These are phyloP conservation scores for Crotalus horridus DNA, from an alignment of 2,113 vertebrate genomes.

Conservation along the genomic window DNA sequence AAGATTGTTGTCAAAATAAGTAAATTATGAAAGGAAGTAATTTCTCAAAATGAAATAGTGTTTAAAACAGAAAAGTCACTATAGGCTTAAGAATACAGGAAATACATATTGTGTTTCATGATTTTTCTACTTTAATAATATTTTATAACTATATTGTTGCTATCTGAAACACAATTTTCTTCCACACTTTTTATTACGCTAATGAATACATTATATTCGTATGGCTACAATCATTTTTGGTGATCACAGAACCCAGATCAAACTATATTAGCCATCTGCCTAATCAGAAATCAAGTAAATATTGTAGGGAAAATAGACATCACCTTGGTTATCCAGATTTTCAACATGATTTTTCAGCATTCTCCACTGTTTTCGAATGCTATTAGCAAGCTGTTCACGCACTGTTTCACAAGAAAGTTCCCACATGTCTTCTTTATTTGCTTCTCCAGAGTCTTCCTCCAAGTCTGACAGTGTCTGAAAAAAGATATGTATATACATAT, in stretches of 20 bases:
- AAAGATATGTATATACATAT: background rate
- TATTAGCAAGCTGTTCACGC: constrained; percentile 90
- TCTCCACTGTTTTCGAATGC: constrained; percentile 95
- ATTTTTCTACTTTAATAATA: background rate
- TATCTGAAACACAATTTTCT: background rate
- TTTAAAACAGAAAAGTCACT: background rate
- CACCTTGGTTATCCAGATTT: constrained; percentile 90
- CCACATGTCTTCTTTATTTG: constrained; percentile 79
- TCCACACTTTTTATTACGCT: background rate
- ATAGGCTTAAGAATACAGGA: background rate
- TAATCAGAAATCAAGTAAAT: background rate
- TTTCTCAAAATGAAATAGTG: background rate
- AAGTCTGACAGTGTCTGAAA: constrained; percentile 78
- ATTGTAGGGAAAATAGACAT: background rate
- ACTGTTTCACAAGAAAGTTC: constrained; percentile 91
- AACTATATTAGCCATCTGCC: background rate
- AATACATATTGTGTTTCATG: background rate
- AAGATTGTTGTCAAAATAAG: background rate
- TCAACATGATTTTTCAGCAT: constrained; percentile 92
- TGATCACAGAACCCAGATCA: background rate
- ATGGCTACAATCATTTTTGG: background rate
- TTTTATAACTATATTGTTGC: background rate
- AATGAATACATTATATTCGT: background rate
- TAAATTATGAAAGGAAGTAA: background rate
- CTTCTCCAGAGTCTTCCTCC: constrained; percentile 80